Conservation (phyloP, 2,888 invertebrate genomes). For the Amblyteles armatorius region DNA sequence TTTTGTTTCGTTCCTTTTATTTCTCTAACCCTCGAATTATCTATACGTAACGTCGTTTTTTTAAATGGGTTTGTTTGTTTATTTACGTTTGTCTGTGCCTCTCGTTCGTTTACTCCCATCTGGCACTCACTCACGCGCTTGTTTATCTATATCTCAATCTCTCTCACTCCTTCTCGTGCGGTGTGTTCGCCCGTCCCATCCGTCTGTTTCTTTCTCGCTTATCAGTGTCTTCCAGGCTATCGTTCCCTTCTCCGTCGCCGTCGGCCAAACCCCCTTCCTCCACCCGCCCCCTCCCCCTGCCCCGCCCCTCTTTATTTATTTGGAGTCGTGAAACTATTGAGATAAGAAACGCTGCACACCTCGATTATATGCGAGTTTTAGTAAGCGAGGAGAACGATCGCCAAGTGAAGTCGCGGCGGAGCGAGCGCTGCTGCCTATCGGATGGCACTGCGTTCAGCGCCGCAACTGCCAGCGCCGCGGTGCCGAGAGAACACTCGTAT, state of each 20-base stretch:
- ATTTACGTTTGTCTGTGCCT: conserved; percentile 20
- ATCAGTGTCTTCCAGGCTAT: conserved; percentile 42
- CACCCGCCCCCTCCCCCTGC: neutral
- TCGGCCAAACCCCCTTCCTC: neutral
- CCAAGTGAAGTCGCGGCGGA: conserved; percentile 73
- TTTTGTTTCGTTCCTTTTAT: conserved; percentile 1
- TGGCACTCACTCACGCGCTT: conserved; percentile 62
- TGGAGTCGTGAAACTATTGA: conserved; percentile 40
- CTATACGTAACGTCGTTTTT: neutral
- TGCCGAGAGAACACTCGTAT: conserved; percentile 61
- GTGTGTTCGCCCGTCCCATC: conserved; percentile 18
- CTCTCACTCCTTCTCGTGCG: conserved; percentile 16
- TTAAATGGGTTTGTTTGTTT: neutral
- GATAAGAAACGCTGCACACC: conserved; percentile 64
- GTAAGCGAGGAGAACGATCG: conserved; percentile 69
- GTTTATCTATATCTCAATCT: conserved; percentile 56
- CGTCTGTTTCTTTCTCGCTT: conserved; percentile 26
- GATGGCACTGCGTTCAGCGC: conserved; percentile 81
- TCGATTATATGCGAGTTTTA: conserved; percentile 57
- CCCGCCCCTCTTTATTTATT: neutral
- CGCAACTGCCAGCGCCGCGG: conserved; percentile 74
- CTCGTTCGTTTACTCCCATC: conserved; percentile 5
- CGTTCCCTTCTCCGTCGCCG: conserved; percentile 22
- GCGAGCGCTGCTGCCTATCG: conserved; percentile 81
- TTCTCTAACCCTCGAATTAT: neutral